A percentile compares a stretch with the other conserved stretches of the same genome.
These are phyloP conservation scores for Antheraea assamensis DNA, from an alignment of 2,888 invertebrate genomes.

Conservation along the genomic window DNA sequence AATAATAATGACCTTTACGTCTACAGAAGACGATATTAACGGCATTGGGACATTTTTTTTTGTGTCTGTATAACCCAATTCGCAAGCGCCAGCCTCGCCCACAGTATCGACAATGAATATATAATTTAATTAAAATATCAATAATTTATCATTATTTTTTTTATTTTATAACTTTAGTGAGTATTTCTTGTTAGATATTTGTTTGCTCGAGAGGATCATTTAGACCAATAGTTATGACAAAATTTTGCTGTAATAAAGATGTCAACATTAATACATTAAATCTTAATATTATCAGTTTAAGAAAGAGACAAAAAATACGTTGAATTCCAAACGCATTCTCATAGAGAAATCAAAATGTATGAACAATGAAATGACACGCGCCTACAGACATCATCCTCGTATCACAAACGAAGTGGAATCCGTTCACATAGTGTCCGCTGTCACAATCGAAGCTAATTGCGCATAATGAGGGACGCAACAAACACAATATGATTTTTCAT, in stretches of 20 bases:
- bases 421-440: slow-evolving; percentile 72
- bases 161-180: background rate
- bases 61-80: no score
- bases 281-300: background rate
- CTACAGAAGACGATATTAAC: no score
- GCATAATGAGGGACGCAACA: slow-evolving; percentile 78
- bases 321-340: background rate
- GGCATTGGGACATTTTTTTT: no score
- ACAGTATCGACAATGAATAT: no score
- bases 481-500: slow-evolving; percentile 77
- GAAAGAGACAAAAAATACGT: background rate
- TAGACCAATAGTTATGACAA: background rate
- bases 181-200: no score
- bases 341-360: slow-evolving; percentile 6
- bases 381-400: slow-evolving; percentile 34
- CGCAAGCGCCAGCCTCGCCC: no score
- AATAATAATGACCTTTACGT: no score
- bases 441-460: slow-evolving; percentile 82
- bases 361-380: slow-evolving; percentile 46
- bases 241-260: background rate
- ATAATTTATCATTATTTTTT: background rate
- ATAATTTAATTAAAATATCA: background rate
- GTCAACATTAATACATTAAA: background rate
- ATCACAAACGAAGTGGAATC: slow-evolving; percentile 54
- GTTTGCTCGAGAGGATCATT: background rate